phyloP scores from a whole-genome alignment of 2,113 vertebrate species.

The Nothobranchius furzeri region DNA sequence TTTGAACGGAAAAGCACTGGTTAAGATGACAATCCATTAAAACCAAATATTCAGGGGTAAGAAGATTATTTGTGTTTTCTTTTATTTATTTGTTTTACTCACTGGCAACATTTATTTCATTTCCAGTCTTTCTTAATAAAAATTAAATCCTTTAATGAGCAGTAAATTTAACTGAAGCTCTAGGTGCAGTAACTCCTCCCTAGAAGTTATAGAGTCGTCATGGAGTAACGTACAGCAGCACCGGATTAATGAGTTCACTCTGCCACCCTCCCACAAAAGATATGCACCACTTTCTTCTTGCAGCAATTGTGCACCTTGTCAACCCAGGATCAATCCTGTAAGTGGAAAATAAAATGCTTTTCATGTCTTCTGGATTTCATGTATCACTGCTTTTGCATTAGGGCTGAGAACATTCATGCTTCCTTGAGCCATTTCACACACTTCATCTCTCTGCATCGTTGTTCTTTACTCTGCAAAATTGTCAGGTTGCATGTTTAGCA shows the following conservation, averaged over 20 bases:
- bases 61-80: not conserved
- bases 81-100: not conserved
- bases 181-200: not conserved
- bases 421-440: slow-evolving; percentile 2
- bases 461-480: slow-evolving; percentile 31
- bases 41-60: slow-evolving; percentile 5
- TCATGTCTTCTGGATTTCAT: slow-evolving; percentile 37
- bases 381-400: slow-evolving; percentile 48
- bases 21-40: slow-evolving; percentile 15
- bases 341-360: slow-evolving; percentile 40
- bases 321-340: slow-evolving; percentile 34
- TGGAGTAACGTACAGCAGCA: slow-evolving; percentile 8
- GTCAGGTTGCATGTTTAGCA: slow-evolving; percentile 27
- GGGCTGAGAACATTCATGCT: slow-evolving; percentile 2
- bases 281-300: slow-evolving; percentile 21
- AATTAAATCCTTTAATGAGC: too few species aligned
- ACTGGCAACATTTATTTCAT: too few species aligned
- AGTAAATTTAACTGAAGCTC: not conserved
- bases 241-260: slow-evolving; percentile 13
- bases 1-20: slow-evolving; percentile 5
- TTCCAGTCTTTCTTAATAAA: not conserved
- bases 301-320: slow-evolving; percentile 17
- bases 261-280: slow-evolving; percentile 16
- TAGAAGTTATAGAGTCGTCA: not conserved
- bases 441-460: slow-evolving; percentile 16